A percentile compares a stretch with the other conserved stretches of the same genome.
Evolutionary conservation across 1,140 invertebrate species (phyloP).

Genomic region (Pseudachorutes palmiensis): DNA sequence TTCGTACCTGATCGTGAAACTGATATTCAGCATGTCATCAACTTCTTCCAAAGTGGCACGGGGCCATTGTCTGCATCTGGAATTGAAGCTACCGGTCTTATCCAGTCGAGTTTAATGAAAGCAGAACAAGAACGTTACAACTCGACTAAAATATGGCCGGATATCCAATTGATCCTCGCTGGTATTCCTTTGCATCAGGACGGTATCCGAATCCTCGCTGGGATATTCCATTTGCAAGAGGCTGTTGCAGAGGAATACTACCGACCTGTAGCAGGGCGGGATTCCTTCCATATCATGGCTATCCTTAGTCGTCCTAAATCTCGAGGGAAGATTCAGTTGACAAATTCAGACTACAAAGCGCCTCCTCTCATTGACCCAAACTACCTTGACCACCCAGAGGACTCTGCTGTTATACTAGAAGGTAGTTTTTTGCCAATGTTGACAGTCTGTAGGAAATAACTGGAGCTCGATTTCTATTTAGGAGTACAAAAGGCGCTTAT

Average conservation of each 20-base stretch:
- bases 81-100: conserved; percentile 29
- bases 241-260: no score
- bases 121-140: conserved; percentile 8
- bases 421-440: conserved; percentile 18
- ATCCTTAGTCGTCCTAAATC: conserved; percentile 37
- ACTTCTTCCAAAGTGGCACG: conserved; percentile 23
- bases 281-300: conserved; percentile 37
- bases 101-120: conserved; percentile 10
- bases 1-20: conserved; percentile 28
- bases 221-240: no score
- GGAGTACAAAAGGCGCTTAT: conserved; percentile 24
- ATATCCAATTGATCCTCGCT: conserved; percentile 31
- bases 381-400: conserved; percentile 38
- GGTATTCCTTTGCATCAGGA: conserved; percentile 20
- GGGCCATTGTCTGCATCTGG: conserved; percentile 29
- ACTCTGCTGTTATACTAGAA: conserved; percentile 39
- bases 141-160: conserved; percentile 25
- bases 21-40: conserved; percentile 16
- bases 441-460: not conserved
- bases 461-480: conserved; percentile 2
- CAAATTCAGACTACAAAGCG: conserved; percentile 32
- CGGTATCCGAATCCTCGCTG: no score
- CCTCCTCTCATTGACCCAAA: conserved; percentile 39
- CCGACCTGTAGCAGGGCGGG: conserved; percentile 24
- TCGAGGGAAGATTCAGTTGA: conserved; percentile 36